A percentile compares a stretch with the other conserved stretches of the same genome.
phyloP scores from a whole-genome alignment of 1,140 invertebrate species.

The Mercenaria mercenaria region DNA sequence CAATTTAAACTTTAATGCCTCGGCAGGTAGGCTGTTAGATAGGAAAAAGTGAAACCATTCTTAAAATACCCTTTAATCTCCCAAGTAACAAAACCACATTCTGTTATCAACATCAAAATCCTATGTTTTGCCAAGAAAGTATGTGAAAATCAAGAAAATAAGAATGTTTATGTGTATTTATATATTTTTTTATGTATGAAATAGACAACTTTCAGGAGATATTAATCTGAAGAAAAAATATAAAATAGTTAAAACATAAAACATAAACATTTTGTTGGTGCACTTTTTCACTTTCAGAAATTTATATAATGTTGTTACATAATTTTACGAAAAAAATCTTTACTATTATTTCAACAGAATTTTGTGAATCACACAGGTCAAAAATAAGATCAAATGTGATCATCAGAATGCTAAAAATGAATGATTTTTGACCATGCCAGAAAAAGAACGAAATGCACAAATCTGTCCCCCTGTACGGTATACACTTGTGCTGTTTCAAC shows the following conservation, averaged over 20 bases:
- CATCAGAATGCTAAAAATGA: too few species aligned
- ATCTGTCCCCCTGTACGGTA: too few species aligned
- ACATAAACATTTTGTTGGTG: background rate
- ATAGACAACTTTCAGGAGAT: background rate
- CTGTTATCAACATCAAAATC: background rate
- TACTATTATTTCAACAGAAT: too few species aligned
- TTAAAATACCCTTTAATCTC: background rate
- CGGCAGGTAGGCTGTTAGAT: too few species aligned
- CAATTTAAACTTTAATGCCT: background rate
- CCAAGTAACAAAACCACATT: background rate
- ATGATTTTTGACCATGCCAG: too few species aligned
- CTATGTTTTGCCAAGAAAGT: conserved; percentile 25
- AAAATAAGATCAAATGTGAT: too few species aligned
- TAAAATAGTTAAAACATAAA: background rate
- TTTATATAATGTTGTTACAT: too few species aligned
- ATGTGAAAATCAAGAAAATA: background rate
- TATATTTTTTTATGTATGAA: background rate
- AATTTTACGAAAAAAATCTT: too few species aligned
- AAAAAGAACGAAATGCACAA: too few species aligned
- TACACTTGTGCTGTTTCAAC: too few species aligned
- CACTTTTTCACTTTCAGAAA: too few species aligned
- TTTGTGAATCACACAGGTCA: too few species aligned
- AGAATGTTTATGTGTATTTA: conserved; percentile 8
- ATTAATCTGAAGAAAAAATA: background rate
- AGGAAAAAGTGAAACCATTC: conserved; percentile 3